Evolutionary conservation across 2,797 vertebrate genomes (phyloP), one percentile per base, ranked within the genome.

Genomic region (Lacerta bilineata): DNA sequence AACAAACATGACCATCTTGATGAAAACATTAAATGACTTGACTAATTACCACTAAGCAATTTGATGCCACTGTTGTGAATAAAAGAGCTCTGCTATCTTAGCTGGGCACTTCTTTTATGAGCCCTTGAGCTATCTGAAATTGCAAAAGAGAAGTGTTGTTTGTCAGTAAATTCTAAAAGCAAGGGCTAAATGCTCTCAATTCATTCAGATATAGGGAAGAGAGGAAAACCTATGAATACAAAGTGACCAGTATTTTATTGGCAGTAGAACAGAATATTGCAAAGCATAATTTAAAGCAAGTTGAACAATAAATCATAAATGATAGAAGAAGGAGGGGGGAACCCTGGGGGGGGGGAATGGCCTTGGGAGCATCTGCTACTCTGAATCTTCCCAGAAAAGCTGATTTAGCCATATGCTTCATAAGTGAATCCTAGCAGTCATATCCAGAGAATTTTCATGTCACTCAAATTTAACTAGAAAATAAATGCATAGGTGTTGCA

Each of bases 381-480:
- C 81, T 80, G 50, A 91, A 55, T 86, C 82, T 8, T 84, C 83
- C 82, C 66, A 74, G 46, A 75, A 90, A 91, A 91, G 39, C 86
- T 1, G 76, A 82, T 92, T 93, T 75, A 76, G 80, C 23, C 59
- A 39, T 69, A 25, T 87, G 83, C 91, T 91, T 95, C 81, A 84
- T 86, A 92, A 91, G 88, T 84, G 64, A 88, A 83, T 59, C 17
- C 3, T 84, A 87, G 86, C 66, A 69, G 23, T 82, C 85, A 86
- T 91, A 80, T 66, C 87, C 69, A 87, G 90, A 76, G 86, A 90
- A 91, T 87, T 88, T 83, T 91, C 86, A 50, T 89, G 82, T 87
- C 61, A 68, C 61, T 91, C 80, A 80, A 66, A 50, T 92, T 93
- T 89, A 91, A 92, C 82, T 87, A 91, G 90, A 94, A 25, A 69